Evolutionary conservation across 2,888 invertebrate species (phyloP).

Genomic region (Drosophila sordidula): DNA sequence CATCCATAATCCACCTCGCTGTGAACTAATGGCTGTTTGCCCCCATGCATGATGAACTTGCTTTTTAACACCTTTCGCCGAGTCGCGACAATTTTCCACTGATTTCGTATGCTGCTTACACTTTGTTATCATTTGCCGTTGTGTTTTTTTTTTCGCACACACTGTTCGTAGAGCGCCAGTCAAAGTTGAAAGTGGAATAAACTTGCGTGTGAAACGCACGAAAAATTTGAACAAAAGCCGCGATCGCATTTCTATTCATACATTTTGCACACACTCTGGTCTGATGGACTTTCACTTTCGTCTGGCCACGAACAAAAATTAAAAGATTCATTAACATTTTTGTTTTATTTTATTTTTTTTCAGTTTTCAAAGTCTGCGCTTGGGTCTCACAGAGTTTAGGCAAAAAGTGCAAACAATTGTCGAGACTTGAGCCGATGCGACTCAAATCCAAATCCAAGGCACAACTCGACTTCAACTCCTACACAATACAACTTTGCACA

Average conservation of each 20-base stretch:
- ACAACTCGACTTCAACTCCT: conserved; percentile 37
- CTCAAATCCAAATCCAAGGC: conserved; percentile 7
- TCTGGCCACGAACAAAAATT: conserved; percentile 37
- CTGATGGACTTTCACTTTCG: conserved; percentile 64
- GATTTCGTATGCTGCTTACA: conserved; percentile 27
- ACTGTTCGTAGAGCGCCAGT: conserved; percentile 26
- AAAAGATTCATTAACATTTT: conserved; percentile 68
- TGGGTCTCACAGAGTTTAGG: conserved; percentile 26
- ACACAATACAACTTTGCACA: conserved; percentile 51
- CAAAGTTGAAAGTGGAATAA: conserved; percentile 75
- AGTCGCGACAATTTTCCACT: conserved; percentile 13
- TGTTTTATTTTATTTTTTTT: conserved; percentile 8
- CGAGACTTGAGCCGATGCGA: conserved; percentile 21
- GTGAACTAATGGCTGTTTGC: neutral
- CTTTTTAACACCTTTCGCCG: conserved; percentile 47
- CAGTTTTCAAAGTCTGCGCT: neutral
- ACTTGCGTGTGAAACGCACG: conserved; percentile 70
- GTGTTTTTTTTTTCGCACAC: conserved; percentile 44
- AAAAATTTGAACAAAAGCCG: conserved; percentile 58
- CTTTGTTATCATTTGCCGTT: conserved; percentile 26
- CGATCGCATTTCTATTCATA: conserved; percentile 50
- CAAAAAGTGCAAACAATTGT: conserved; percentile 46
- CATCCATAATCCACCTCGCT: neutral
- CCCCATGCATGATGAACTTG: conserved; percentile 13
- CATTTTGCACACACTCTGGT: conserved; percentile 39